phyloP scores from a whole-genome alignment of 2,797 vertebrate genomes.

The Rhabdomys pumilio region DNA sequence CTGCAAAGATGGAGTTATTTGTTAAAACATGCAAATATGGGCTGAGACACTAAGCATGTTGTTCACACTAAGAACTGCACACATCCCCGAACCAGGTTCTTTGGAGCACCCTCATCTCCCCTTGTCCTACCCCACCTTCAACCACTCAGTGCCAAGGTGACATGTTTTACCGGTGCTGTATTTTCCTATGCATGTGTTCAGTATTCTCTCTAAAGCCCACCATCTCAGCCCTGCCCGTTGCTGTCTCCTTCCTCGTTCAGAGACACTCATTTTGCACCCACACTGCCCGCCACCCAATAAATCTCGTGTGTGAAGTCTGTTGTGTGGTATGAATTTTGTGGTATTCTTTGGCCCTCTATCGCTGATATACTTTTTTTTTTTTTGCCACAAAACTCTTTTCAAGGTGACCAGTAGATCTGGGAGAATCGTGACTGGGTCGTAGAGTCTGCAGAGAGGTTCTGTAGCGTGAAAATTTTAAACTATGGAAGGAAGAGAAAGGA shows the following conservation, averaged over 20 bases:
- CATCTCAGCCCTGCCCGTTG: not conserved
- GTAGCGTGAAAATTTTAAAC: not conserved
- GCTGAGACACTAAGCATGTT: not conserved
- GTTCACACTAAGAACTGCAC: not conserved
- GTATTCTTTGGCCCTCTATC: not conserved
- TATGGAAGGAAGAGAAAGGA: not conserved
- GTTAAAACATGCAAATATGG: not conserved
- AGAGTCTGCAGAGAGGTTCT: not conserved
- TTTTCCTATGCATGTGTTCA: not conserved
- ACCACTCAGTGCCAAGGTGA: not conserved
- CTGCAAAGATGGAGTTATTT: not conserved
- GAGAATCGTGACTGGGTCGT: not conserved
- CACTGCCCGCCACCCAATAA: not conserved
- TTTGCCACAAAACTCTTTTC: not conserved
- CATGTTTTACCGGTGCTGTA: accelerated
- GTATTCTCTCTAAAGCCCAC: not conserved
- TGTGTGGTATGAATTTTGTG: not conserved
- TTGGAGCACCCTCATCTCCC: not conserved
- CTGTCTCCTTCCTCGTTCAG: not conserved
- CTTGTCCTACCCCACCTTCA: not conserved
- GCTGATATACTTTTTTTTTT: not conserved
- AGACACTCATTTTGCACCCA: not conserved
- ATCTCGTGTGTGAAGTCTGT: not conserved
- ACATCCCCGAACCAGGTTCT: not conserved
- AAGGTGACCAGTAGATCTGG: not conserved